Evolutionary conservation across 2,113 vertebrate species (phyloP).

Genomic region (Vulpes vulpes): DNA sequence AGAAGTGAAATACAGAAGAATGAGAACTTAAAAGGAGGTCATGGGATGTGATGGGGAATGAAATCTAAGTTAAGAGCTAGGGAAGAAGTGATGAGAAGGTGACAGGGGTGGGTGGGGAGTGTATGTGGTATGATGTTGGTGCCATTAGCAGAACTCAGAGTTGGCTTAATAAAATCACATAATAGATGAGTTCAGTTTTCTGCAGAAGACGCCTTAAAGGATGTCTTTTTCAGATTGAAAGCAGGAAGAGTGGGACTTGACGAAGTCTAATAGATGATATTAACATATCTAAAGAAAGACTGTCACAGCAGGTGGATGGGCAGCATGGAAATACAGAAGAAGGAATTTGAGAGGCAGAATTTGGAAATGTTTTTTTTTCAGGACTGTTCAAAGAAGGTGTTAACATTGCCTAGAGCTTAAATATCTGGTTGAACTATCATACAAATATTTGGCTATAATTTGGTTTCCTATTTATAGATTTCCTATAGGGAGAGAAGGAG

Average conservation of each 20-base stretch:
- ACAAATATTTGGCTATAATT: background rate
- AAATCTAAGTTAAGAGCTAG: constrained; percentile 43
- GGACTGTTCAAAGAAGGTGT: background rate
- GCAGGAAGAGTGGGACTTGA: constrained; percentile 70
- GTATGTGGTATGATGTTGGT: background rate
- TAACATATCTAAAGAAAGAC: constrained; percentile 83
- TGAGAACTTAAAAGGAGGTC: background rate
- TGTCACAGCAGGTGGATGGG: constrained; percentile 46
- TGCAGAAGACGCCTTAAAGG: constrained; percentile 71
- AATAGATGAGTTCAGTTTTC: constrained; percentile 63
- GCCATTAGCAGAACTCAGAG: constrained; percentile 51
- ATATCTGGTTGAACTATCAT: background rate
- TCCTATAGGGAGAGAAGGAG: background rate
- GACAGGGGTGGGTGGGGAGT: background rate
- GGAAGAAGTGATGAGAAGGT: constrained; percentile 34
- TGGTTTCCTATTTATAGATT: constrained; percentile 33
- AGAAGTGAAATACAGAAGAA: constrained; percentile 29
- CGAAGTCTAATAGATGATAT: constrained; percentile 63
- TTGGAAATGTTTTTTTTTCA: constrained; percentile 11
- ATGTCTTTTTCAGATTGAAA: constrained; percentile 69
- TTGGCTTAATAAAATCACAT: constrained; percentile 58
- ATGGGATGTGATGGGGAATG: background rate
- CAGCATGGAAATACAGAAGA: constrained; percentile 45
- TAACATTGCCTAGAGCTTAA: background rate
- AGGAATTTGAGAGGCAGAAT: constrained; percentile 9